Percentiles rank a stretch among this genome's conserved stretches.
Evolutionary conservation across 2,797 vertebrate species (phyloP).

Genomic region (Prunella strophiata): DNA sequence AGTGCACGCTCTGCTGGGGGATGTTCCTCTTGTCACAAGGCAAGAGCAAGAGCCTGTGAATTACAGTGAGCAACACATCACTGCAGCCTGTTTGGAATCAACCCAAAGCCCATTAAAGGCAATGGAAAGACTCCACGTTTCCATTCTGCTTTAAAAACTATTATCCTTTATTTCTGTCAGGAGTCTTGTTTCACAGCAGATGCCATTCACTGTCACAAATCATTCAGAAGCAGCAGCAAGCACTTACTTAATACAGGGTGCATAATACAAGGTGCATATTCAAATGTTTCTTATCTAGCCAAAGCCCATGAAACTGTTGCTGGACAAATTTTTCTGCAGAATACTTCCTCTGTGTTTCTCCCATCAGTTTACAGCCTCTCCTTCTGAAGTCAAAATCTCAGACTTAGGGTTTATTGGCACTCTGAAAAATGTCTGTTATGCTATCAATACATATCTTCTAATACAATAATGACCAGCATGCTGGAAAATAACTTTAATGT

Average conservation of each 20-base stretch:
- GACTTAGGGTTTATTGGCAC: not conserved
- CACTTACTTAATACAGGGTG: not conserved
- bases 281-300: not conserved
- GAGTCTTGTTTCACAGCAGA: not conserved
- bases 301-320: not conserved
- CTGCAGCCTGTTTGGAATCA: not conserved
- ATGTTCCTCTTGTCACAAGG: not conserved
- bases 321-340: not conserved
- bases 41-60: not conserved
- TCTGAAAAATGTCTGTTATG: slow-evolving; percentile 3
- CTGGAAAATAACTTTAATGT: not conserved
- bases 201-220: not conserved
- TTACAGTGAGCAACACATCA: not conserved
- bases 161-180: slow-evolving; percentile 13
- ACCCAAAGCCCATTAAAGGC: slow-evolving; percentile 32
- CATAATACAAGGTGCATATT: not conserved
- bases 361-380: not conserved
- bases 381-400: slow-evolving; percentile 29
- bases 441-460: not conserved
- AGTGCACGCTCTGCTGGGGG: accelerated
- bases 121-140: not conserved
- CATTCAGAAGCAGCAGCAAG: not conserved
- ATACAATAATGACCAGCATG: not conserved
- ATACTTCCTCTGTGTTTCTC: slow-evolving; percentile 12
- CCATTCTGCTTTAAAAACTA: not conserved